Base-by-base conservation (phyloP, 2,113 vertebrate species). In the Cisticola juncidis region DNA sequence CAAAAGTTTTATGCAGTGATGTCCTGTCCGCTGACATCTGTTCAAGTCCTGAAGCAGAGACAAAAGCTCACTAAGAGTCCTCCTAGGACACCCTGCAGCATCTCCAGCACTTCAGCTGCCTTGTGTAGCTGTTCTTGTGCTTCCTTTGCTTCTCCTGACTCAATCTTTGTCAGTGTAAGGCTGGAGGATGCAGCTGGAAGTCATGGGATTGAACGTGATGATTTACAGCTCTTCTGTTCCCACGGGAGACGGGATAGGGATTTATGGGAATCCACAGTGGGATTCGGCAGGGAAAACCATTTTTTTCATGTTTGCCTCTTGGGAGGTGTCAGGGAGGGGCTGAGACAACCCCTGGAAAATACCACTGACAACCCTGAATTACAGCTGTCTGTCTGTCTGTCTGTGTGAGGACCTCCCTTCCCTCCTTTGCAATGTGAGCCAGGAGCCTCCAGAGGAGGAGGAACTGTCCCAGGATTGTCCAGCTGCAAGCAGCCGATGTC, bases 181-280 rank as follows among this genome's bases (percentile, higher is more conserved):
- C 91, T 71, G 77, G 58, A 54, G 56, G 72, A 14, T 68, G n/a
- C 53, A 68, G 69, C 69, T 68, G 14, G 62, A 81, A 73, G 45
- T n/a, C 20, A 21, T 12, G 54, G 80, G 50, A 50, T 24, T 16
- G 17, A 50, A 47, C 9, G 0, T 1, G 14, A 24, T 1, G 6
- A 26, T 89, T 70, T 33, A 54, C 5, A 51, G 80, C 68, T 53
- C 71, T 45, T 82, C 28, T 0, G 1, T n/a, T 72, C 84, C 82
- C 18, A 1, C 1, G 9, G 50, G 69, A 87, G 77, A 23, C 11
- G 18, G 61, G 57, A 72, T 2, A 35, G 78, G 58, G 86, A 77
- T 64, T 92, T 83, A 45, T 53, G 70, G 53, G 58, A 82, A 64
- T 23, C 57, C 64, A 9, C n/a, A 31, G 54, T 0, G 2, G 1